phyloP scores from a whole-genome alignment of 2,888 invertebrate species.

The Onchidella celtica region DNA sequence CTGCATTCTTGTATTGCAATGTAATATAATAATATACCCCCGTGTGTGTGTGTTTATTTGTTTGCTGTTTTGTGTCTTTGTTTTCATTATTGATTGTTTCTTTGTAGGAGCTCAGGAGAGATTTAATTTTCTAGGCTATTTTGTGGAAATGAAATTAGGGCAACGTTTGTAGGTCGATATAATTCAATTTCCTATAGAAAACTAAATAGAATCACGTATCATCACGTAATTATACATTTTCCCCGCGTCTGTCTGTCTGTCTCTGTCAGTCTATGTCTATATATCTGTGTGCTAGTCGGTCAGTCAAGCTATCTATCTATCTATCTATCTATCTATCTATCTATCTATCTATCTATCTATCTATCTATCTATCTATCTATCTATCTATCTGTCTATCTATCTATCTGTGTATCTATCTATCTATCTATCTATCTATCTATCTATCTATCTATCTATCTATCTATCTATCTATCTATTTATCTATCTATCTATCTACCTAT shows the following conservation, averaged over 20 bases:
- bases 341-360: background rate
- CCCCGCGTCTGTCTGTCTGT: background rate
- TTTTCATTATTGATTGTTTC: too few relatives aligned
- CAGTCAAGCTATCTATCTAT: background rate
- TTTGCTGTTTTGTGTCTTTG: too few relatives aligned
- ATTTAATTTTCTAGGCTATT: too few relatives aligned
- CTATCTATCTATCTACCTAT: slow-evolving; percentile 14
- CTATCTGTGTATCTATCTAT: slow-evolving; percentile 1
- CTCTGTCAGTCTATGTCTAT: background rate
- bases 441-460: background rate
- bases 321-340: background rate
- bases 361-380: background rate
- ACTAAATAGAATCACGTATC: too few relatives aligned
- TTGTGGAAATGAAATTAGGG: too few relatives aligned
- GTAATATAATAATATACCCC: too few relatives aligned
- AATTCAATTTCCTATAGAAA: too few relatives aligned
- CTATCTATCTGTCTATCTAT: background rate
- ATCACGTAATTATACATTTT: background rate
- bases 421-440: slow-evolving; percentile 3
- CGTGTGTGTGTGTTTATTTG: too few relatives aligned
- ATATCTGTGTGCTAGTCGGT: background rate
- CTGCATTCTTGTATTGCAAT: too few relatives aligned
- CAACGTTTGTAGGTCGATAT: too few relatives aligned
- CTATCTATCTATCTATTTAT: background rate
- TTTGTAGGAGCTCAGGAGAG: too few relatives aligned